Percentiles rank a stretch among this genome's conserved stretches.
phyloP scores from a whole-genome alignment of 2,113 vertebrate genomes.

The Microcebus ravelobensis region DNA sequence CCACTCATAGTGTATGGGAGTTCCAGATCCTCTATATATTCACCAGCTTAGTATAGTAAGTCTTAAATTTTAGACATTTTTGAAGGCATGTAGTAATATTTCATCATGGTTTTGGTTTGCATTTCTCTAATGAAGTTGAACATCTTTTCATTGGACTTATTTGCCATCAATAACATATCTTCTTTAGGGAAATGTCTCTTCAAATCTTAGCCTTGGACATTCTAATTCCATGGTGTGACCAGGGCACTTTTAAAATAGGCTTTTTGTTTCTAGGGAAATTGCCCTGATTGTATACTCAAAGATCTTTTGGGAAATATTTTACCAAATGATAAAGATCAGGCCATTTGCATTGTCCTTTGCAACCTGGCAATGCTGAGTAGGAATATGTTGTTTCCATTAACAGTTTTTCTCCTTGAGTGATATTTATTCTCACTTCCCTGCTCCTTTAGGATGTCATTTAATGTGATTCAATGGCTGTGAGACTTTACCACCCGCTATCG shows the following conservation, averaged over 20 bases:
- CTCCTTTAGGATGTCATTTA: not conserved
- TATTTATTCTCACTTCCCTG: not conserved
- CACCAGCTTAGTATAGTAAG: not conserved
- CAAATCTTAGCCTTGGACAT: not conserved
- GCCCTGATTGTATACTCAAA: not conserved
- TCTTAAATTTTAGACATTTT: not conserved
- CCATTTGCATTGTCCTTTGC: not conserved
- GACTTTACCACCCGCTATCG: not conserved
- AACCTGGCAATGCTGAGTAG: not conserved
- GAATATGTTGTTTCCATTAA: not conserved
- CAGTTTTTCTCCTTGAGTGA: not conserved
- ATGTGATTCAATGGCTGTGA: not conserved
- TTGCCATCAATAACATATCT: not conserved
- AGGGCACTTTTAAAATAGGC: not conserved
- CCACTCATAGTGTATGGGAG: no score
- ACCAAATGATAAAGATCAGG: not conserved
- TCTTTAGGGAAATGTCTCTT: not conserved
- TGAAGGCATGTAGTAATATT: no score
- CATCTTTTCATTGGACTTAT: not conserved
- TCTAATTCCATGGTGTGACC: not conserved
- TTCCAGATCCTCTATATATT: not conserved
- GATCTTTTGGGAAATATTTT: not conserved
- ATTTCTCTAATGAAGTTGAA: not conserved
- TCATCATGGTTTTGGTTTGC: not conserved
- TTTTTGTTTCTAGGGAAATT: not conserved